These are phyloP conservation scores for Agrilus cyanescens DNA, from an alignment of 2,888 invertebrate species.

Conservation along the genomic window DNA sequence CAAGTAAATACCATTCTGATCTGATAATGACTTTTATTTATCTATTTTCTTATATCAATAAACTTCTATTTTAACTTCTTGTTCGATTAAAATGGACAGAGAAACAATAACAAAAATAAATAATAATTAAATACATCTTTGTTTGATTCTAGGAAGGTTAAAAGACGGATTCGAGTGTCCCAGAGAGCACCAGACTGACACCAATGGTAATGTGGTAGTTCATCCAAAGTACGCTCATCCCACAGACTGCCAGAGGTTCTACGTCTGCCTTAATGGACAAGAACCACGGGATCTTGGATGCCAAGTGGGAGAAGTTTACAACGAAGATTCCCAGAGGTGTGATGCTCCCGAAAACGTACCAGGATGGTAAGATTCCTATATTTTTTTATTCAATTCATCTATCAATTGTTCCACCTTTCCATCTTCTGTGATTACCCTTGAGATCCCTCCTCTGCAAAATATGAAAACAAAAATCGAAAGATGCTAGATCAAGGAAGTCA, in stretches of 20 bases:
- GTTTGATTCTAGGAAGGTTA: slow-evolving; percentile 49
- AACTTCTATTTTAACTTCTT: background rate
- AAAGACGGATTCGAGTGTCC: slow-evolving; percentile 82
- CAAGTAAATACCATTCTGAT: slow-evolving; percentile 30
- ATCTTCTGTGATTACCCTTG: too few species aligned
- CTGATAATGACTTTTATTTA: too few species aligned
- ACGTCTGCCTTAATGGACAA: slow-evolving; percentile 75
- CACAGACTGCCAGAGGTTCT: slow-evolving; percentile 83
- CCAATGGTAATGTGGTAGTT: slow-evolving; percentile 58
- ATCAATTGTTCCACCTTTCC: too few species aligned
- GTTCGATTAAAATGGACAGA: too few species aligned
- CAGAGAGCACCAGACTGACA: slow-evolving; percentile 50
- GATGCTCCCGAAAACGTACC: slow-evolving; percentile 84
- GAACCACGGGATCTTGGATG: slow-evolving; percentile 84
- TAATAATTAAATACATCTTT: too few species aligned
- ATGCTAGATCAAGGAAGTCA: too few species aligned
- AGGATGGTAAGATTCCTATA: slow-evolving; percentile 56
- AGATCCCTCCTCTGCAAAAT: too few species aligned
- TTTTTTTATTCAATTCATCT: slow-evolving; percentile 1
- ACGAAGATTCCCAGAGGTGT: slow-evolving; percentile 71
- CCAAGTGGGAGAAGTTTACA: slow-evolving; percentile 81
- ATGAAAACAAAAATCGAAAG: too few species aligned
- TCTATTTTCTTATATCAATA: background rate
- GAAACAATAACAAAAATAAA: too few species aligned
- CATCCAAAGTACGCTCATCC: slow-evolving; percentile 82